Conservation (phyloP, 2,888 invertebrate genomes). For the Melanchra persicariae region DNA sequence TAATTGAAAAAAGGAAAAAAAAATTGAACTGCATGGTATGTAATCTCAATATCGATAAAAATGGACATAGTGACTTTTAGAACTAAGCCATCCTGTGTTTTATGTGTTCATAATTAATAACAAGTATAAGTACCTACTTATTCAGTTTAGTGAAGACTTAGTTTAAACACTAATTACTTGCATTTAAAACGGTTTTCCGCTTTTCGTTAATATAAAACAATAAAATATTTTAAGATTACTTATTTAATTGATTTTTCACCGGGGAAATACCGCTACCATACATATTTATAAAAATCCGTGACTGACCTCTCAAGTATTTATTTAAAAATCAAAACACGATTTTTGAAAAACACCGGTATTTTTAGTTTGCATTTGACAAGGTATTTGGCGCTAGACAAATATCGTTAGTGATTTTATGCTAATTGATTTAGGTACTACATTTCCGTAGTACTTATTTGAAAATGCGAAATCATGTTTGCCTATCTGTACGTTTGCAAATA, state of each 20-base stretch:
- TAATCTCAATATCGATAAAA: too few relatives aligned
- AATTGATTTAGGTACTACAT: conserved; percentile 33
- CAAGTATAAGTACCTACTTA: too few relatives aligned
- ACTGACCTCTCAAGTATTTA: background rate
- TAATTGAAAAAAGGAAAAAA: too few relatives aligned
- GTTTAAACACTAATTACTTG: too few relatives aligned
- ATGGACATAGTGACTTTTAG: too few relatives aligned
- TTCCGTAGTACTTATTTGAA: background rate
- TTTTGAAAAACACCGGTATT: background rate
- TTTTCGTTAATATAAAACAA: too few relatives aligned
- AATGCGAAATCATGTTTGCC: background rate
- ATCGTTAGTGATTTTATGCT: background rate
- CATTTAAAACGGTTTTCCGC: too few relatives aligned
- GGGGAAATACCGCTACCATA: background rate
- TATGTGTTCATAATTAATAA: too few relatives aligned
- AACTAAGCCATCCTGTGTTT: too few relatives aligned
- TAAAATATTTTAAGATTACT: too few relatives aligned
- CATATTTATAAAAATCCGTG: background rate
- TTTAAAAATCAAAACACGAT: background rate
- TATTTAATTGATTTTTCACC: background rate
- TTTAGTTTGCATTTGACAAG: conserved; percentile 13
- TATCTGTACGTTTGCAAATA: background rate
- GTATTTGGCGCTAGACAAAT: conserved; percentile 18
- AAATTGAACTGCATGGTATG: too few relatives aligned
- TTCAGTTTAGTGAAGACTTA: too few relatives aligned